Evolutionary conservation across 1,140 invertebrate genomes (phyloP).

Genomic region (Meloidogyne hapla): DNA sequence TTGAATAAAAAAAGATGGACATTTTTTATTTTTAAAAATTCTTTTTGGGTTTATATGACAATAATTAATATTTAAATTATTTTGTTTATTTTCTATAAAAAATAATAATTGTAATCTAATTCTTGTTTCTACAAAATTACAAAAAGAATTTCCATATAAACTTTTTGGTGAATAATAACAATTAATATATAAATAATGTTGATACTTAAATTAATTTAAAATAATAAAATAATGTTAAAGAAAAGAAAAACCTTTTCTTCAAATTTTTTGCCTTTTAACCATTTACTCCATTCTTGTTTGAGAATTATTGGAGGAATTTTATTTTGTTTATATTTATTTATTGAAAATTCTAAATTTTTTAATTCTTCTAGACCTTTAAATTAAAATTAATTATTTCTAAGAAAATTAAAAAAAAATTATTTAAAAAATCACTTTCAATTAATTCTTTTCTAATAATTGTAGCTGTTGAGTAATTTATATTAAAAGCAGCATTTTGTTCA

Average conservation of each 20-base stretch:
- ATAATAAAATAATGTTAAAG: background rate
- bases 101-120: slow-evolving; percentile 14
- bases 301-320: background rate
- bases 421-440: background rate
- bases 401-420: no score
- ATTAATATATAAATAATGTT: background rate
- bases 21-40: background rate
- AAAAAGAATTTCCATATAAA: slow-evolving; percentile 19
- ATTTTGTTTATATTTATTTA: background rate
- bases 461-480: slow-evolving; percentile 9
- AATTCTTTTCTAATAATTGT: slow-evolving; percentile 9
- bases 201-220: background rate
- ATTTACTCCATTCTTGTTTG: background rate
- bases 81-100: background rate
- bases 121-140: slow-evolving; percentile 9
- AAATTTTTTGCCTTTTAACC: slow-evolving; percentile 8
- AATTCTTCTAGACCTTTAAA: background rate
- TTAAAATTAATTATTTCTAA: no score
- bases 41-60: background rate
- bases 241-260: slow-evolving; percentile 12
- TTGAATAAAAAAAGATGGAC: background rate
- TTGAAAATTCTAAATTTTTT: background rate
- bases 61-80: background rate
- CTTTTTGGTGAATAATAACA: background rate
- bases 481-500: slow-evolving; percentile 16